Base-by-base conservation (phyloP, 2,797 vertebrate genomes). In the Channa striata region DNA sequence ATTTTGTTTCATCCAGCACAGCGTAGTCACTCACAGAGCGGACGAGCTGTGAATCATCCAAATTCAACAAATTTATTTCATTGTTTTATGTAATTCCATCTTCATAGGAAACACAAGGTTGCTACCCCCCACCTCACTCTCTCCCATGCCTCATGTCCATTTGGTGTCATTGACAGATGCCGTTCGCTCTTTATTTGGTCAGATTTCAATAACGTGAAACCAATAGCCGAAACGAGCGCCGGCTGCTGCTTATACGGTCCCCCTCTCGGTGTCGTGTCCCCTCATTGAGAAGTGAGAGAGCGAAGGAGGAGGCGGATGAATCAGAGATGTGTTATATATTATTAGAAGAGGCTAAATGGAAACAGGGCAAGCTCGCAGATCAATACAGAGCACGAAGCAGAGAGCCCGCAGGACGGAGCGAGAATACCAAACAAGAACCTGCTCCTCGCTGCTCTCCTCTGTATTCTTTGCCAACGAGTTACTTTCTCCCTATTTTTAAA, bases 291-390 rank as follows among this genome's bases (percentile, higher is more conserved):
- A 86, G 74, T 59, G 76, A 76, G 73, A 84, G 81, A 72, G 66
- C 71, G 30, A 67, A 62, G 59, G 52, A 36, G 51, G 74, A 79
- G 73, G 75, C 25, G 59, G 71, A 87, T 85, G 84, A 91, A 87
- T 90, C 83, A 75, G 81, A 91, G 81, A 80, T 83, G 87, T 91
- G 89, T 91, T 91, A 82, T 86, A 88, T 91, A 85, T 90, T 89
- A 90, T 90, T 81, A 91, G 86, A 90, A 84, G 80, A 89, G 83
- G 81, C 86, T 90, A 91, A 92, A 92, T 91, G 89, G 81, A 90
- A 93, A 91, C 83, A 85, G 82, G 75, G 78, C 83, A 76, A 77
- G 83, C 82, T 84, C 58, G 2, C 77, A 85, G 88, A 93, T 91
- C 90, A 86, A 93, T 92, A 92, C 85, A 43, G 61, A 84, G 78